Evolutionary conservation across 2,113 vertebrate genomes (phyloP).

Genomic region (Promerops cafer): DNA sequence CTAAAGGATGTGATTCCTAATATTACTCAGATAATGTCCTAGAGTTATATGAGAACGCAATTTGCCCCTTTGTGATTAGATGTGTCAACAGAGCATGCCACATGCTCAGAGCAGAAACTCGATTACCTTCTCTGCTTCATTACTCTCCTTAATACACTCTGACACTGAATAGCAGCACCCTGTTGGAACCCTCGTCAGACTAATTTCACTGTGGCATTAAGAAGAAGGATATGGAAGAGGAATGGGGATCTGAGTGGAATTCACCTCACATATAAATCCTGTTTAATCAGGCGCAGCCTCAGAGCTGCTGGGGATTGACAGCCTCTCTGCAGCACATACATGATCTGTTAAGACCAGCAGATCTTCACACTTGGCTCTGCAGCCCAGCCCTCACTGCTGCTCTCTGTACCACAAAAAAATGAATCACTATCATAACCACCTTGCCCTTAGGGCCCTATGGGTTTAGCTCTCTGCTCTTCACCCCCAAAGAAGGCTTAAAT

Average conservation of each 20-base stretch:
- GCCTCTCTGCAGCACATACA: not conserved
- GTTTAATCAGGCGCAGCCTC: slow-evolving; percentile 16
- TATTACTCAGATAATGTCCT: slow-evolving; percentile 21
- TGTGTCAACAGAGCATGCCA: slow-evolving; percentile 32
- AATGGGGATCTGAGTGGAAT: slow-evolving; percentile 6
- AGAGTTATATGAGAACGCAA: not conserved
- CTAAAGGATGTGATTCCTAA: not conserved
- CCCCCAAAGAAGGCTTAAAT: not conserved
- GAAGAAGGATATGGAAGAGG: slow-evolving; percentile 12
- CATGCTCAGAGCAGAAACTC: slow-evolving; percentile 28
- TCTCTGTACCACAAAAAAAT: not conserved
- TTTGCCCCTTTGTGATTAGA: slow-evolving; percentile 37
- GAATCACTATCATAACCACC: not conserved
- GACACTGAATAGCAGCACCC: slow-evolving; percentile 13
- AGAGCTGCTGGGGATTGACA: not conserved
- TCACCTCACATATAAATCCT: slow-evolving; percentile 32
- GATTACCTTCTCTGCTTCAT: slow-evolving; percentile 40
- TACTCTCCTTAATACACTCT: slow-evolving; percentile 44
- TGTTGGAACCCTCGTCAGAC: slow-evolving; percentile 18
- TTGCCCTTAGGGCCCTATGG: not conserved
- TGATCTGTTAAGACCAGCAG: not conserved
- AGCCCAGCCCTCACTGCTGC: not conserved
- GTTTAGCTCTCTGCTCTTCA: not conserved
- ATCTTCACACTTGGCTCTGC: not conserved
- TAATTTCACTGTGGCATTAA: slow-evolving; percentile 36